A percentile compares a stretch with the other conserved stretches of the same genome.
Conservation (phyloP, 2,797 vertebrate genomes). For the Brachyalestes nurse region DNA sequence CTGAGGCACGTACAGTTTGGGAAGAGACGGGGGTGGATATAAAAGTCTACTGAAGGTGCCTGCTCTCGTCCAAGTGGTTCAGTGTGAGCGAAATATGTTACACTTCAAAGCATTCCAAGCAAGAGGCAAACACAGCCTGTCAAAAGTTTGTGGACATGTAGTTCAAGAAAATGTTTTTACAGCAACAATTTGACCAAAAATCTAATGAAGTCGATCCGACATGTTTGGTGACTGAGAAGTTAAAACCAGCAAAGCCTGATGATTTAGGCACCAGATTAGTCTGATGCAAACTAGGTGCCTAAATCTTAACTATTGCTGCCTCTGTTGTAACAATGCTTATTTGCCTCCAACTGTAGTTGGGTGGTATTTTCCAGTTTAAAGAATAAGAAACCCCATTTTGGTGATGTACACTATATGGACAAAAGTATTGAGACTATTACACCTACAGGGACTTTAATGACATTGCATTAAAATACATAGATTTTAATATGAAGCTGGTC, state of each 20-base stretch:
- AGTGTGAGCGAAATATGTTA: constrained; percentile 12
- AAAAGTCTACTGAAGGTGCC: background rate
- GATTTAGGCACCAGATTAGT: too few species aligned
- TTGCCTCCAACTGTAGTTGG: too few species aligned
- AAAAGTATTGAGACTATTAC: too few species aligned
- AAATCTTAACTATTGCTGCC: too few species aligned
- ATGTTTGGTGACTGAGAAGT: background rate
- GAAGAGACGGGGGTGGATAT: background rate
- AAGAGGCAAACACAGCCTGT: background rate
- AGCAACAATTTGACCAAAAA: background rate
- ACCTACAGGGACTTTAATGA: too few species aligned
- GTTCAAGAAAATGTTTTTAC: background rate
- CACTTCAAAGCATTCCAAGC: constrained; percentile 4
- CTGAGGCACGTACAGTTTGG: constrained; percentile 15
- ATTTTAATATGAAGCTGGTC: too few species aligned
- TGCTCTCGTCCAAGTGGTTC: background rate
- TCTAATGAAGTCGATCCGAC: background rate
- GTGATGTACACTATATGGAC: background rate
- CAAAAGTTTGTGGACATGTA: background rate
- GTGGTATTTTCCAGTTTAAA: too few species aligned
- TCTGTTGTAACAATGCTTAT: too few species aligned
- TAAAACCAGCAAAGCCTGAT: too few species aligned
- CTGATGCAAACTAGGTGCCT: too few species aligned
- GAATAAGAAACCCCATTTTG: background rate
- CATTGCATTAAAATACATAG: too few species aligned